Conservation (phyloP, 1,140 invertebrate species). For the Drosophila albomicans region DNA sequence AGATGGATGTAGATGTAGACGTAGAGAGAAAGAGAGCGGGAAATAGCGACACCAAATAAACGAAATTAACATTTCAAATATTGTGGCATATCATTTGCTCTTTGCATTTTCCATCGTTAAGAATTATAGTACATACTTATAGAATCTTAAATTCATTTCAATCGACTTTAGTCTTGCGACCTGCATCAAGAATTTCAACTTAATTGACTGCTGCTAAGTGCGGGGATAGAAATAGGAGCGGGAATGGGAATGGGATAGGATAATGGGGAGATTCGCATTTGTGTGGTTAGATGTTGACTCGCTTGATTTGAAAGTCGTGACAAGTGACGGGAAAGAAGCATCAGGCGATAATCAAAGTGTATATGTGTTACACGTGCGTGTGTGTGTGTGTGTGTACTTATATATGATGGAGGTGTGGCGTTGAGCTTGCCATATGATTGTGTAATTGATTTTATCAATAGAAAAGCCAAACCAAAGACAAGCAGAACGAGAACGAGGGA, state of each 20-base stretch:
- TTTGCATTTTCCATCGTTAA: no score
- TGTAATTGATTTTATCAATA: constrained; percentile 82
- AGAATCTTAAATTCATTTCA: constrained; percentile 1
- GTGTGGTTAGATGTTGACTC: constrained; percentile 75
- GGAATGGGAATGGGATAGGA: no score
- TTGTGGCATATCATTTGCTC: no score
- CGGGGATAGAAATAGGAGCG: neutral
- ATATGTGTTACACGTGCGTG: neutral
- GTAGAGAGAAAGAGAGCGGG: no score
- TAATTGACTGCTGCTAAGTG: constrained; percentile 64
- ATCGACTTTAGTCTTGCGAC: constrained; percentile 22
- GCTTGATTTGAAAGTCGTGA: constrained; percentile 76
- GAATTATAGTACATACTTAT: no score
- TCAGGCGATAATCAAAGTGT: constrained; percentile 8
- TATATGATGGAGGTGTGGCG: constrained; percentile 41
- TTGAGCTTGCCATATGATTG: constrained; percentile 72
- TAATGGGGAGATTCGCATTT: constrained; percentile 41
- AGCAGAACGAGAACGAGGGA: neutral
- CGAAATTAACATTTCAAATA: no score
- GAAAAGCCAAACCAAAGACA: constrained; percentile 31
- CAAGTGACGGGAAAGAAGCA: constrained; percentile 45
- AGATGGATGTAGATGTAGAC: no score
- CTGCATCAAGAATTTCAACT: constrained; percentile 58
- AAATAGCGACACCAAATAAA: no score
- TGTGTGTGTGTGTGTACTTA: neutral